A percentile compares a stretch with the other conserved stretches of the same genome.
phyloP scores from a whole-genome alignment of 2,888 invertebrate species.

The Ophraella communa region DNA sequence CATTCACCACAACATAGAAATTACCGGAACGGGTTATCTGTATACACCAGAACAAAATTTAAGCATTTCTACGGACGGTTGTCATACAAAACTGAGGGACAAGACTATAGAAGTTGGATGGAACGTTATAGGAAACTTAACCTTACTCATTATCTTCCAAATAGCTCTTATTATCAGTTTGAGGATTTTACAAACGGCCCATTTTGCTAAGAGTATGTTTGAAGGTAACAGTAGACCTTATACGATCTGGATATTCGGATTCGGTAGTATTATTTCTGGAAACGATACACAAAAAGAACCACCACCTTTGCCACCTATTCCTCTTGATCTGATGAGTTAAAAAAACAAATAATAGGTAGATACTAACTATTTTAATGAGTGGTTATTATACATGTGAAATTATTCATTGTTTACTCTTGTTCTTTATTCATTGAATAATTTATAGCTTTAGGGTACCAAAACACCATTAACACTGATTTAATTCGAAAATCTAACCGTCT shows the following conservation, averaged over 20 bases:
- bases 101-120: conserved; percentile 52
- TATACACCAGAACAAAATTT: conserved; percentile 61
- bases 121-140: conserved; percentile 51
- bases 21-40: conserved; percentile 63
- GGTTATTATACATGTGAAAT: too few relatives aligned
- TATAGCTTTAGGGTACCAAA: too few relatives aligned
- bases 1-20: conserved; percentile 66
- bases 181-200: conserved; percentile 56
- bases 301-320: conserved; percentile 25
- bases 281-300: neutral
- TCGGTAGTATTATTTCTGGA: conserved; percentile 42
- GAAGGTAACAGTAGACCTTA: conserved; percentile 48
- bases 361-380: too few relatives aligned
- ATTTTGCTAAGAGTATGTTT: conserved; percentile 48
- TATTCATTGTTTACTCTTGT: too few relatives aligned
- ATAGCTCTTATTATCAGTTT: conserved; percentile 41
- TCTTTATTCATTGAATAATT: too few relatives aligned
- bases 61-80: conserved; percentile 55
- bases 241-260: conserved; percentile 55
- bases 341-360: neutral
- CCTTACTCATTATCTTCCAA: conserved; percentile 47
- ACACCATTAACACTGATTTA: neutral
- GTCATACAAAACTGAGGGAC: conserved; percentile 49
- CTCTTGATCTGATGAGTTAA: conserved; percentile 25
- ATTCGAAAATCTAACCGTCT: too few relatives aligned